phyloP scores from a whole-genome alignment of 2,113 vertebrate genomes.

The Protobothrops flavoviridis region DNA sequence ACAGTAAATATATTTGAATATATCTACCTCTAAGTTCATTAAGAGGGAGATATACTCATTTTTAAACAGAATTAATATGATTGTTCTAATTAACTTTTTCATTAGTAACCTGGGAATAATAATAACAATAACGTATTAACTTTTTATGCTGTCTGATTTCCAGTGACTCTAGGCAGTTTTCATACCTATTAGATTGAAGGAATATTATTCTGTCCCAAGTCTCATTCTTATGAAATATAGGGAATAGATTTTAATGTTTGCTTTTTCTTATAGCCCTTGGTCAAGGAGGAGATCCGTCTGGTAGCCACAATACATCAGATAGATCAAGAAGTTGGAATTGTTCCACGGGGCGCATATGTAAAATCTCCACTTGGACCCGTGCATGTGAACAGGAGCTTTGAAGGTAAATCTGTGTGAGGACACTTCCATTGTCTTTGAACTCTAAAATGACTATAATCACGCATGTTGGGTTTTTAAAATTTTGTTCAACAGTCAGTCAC shows the following conservation, averaged over 20 bases:
- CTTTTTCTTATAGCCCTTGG: slow-evolving; percentile 46
- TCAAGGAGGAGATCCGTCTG: slow-evolving; percentile 87
- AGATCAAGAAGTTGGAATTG: slow-evolving; percentile 81
- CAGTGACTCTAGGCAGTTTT: neutral
- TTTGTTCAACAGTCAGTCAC: neutral
- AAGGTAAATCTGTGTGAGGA: slow-evolving; percentile 73
- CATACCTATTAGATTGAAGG: neutral
- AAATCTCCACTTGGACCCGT: slow-evolving; percentile 78
- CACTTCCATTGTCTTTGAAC: slow-evolving; percentile 27
- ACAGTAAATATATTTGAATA: neutral
- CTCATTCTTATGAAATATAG: slow-evolving; percentile 27
- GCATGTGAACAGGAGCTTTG: slow-evolving; percentile 83
- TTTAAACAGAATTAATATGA: neutral
- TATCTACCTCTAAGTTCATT: neutral
- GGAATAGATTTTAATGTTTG: slow-evolving; percentile 22
- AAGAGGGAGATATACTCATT: neutral
- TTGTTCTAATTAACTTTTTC: neutral
- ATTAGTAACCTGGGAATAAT: neutral
- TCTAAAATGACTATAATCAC: slow-evolving; percentile 17
- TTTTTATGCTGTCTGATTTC: neutral
- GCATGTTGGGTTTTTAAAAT: neutral
- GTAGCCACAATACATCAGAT: slow-evolving; percentile 80
- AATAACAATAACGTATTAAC: neutral
- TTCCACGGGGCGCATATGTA: slow-evolving; percentile 85
- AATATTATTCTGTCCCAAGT: slow-evolving; percentile 11